Conservation (phyloP, 2,797 vertebrate species). For the Megalops cyprinoides region DNA sequence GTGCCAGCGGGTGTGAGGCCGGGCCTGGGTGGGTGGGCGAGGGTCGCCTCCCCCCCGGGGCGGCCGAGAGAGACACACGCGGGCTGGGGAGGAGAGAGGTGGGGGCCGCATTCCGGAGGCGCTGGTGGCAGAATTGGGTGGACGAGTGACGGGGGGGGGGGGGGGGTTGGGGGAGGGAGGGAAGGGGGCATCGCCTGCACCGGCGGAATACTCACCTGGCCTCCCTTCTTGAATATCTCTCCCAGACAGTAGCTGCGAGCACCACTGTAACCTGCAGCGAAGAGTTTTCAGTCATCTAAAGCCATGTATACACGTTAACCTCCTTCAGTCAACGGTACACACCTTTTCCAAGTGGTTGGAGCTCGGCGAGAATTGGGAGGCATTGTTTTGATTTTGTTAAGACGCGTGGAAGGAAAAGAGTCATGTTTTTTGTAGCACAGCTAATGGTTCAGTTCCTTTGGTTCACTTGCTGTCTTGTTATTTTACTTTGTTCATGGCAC, state of each 20-base stretch:
- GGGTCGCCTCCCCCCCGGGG: not conserved
- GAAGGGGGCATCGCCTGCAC: not conserved
- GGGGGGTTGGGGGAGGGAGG: not conserved
- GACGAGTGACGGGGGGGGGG: not conserved
- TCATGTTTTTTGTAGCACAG: not conserved
- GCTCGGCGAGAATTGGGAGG: not conserved
- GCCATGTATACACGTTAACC: not conserved
- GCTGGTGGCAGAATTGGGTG: not conserved
- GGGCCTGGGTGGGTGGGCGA: not conserved
- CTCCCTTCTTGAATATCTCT: not conserved
- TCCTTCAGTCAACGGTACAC: conserved; percentile 14
- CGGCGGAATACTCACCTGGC: not conserved
- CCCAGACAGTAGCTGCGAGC: not conserved
- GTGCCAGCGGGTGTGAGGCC: conserved; percentile 90
- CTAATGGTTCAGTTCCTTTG: not conserved
- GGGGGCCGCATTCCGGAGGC: conserved; percentile 16
- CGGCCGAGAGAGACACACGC: conserved; percentile 18
- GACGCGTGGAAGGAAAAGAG: not conserved
- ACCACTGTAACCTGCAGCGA: conserved; percentile 2
- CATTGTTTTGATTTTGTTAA: not conserved
- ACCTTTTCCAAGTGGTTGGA: conserved; percentile 12
- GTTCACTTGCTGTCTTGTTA: not conserved
- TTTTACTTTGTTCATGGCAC: not conserved
- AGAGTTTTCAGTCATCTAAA: conserved; percentile 17
- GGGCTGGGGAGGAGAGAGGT: not conserved